Conservation (phyloP, 2,797 vertebrate genomes). For the Manis crassicaudata region DNA sequence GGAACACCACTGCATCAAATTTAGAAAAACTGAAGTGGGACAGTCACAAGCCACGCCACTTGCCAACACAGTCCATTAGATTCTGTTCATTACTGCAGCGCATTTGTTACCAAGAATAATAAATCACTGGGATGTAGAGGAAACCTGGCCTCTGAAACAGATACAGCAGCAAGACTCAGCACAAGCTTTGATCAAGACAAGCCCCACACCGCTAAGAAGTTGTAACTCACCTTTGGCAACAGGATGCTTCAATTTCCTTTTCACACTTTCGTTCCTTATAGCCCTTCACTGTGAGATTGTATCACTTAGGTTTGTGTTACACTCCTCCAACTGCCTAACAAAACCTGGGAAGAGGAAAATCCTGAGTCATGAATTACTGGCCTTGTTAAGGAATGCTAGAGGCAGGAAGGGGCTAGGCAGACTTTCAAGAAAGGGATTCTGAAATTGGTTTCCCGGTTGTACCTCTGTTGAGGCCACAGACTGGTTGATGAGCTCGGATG, state of each 20-base stretch:
- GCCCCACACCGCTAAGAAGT: background rate
- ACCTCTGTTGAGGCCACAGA: background rate
- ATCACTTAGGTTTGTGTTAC: background rate
- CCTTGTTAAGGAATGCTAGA: background rate
- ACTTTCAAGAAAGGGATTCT: background rate
- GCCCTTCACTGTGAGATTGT: background rate
- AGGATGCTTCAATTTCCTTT: background rate
- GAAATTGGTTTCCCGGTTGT: background rate
- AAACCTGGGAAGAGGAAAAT: background rate
- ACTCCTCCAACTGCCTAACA: background rate
- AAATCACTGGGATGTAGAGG: slow-evolving; percentile 6
- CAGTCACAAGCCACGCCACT: background rate
- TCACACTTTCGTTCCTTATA: background rate
- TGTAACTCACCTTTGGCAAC: background rate
- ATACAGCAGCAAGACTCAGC: background rate
- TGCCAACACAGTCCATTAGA: slow-evolving; percentile 33
- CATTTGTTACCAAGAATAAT: slow-evolving; percentile 43
- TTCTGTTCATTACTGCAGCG: background rate
- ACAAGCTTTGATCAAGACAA: background rate
- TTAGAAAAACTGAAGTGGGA: background rate
- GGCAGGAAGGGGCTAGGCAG: background rate
- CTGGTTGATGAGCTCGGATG: background rate
- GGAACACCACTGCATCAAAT: background rate
- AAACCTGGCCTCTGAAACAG: slow-evolving; percentile 25
- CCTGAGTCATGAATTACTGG: background rate